Conservation (phyloP, 2,888 invertebrate genomes). For the Metellina segmentata region DNA sequence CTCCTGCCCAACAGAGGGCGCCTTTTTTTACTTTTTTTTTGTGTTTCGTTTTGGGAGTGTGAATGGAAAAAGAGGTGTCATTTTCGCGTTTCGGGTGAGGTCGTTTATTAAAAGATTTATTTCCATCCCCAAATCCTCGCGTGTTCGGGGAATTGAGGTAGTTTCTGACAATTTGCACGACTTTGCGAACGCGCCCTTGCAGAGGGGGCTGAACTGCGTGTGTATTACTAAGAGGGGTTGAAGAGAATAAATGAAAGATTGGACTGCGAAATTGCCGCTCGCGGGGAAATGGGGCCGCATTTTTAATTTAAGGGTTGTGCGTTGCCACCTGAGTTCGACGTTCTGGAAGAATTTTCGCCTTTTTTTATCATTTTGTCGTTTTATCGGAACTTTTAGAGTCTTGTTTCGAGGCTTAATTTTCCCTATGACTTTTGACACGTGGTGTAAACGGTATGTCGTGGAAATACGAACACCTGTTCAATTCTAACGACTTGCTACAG, state of each 20-base stretch:
- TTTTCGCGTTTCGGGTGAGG: conserved; percentile 25
- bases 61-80: conserved; percentile 43
- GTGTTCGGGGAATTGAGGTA: background rate
- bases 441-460: background rate
- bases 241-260: background rate
- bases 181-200: background rate
- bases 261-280: conserved; percentile 12
- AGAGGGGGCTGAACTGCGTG: background rate
- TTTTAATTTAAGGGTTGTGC: conserved; percentile 38
- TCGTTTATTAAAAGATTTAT: conserved; percentile 61
- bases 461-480: background rate
- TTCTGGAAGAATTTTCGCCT: background rate
- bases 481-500: too few species aligned
- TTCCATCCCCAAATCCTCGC: conserved; percentile 3
- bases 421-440: background rate
- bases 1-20: background rate
- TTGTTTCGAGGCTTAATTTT: background rate
- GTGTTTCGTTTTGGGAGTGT: background rate
- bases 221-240: conserved; percentile 12
- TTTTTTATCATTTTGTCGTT: background rate
- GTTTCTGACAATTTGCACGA: conserved; percentile 32
- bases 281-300: conserved; percentile 3
- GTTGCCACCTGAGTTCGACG: background rate
- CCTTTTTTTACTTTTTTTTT: background rate
- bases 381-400: background rate